These are phyloP conservation scores for Sebastes minor DNA, from an alignment of 2,797 vertebrate genomes.

Conservation along the genomic window DNA sequence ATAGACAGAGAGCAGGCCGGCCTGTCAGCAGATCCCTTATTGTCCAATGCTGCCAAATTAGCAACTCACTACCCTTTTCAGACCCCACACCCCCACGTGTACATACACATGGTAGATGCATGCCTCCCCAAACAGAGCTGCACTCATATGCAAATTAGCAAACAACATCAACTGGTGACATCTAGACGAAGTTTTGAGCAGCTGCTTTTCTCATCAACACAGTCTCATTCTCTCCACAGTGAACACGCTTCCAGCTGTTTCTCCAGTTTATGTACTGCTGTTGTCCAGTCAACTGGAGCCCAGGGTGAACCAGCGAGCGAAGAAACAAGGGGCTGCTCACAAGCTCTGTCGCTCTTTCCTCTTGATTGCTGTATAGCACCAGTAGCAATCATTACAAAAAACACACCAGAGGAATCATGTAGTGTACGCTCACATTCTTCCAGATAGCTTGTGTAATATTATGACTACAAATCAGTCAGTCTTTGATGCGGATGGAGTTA, in stretches of 20 bases:
- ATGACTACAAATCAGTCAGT: conserved; percentile 33
- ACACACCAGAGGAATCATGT: neutral
- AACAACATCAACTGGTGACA: conserved; percentile 4
- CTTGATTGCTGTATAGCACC: conserved; percentile 22
- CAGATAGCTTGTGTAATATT: conserved; percentile 2
- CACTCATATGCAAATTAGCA: neutral
- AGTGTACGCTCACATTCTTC: neutral
- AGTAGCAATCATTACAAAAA: conserved; percentile 10
- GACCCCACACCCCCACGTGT: neutral
- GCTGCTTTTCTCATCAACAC: conserved; percentile 30
- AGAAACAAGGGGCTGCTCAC: conserved; percentile 6
- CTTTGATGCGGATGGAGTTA: neutral
- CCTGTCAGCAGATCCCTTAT: neutral
- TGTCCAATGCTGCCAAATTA: conserved; percentile 11
- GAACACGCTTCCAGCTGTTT: conserved; percentile 44
- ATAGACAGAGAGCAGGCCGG: neutral
- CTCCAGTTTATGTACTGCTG: conserved; percentile 24
- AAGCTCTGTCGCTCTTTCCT: conserved; percentile 16
- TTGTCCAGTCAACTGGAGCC: conserved; percentile 38
- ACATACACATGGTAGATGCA: neutral
- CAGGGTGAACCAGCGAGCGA: conserved; percentile 6
- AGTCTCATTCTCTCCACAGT: conserved; percentile 6
- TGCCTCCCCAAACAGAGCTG: neutral
- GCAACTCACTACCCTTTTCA: neutral
- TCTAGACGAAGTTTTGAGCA: conserved; percentile 4